phyloP scores from a whole-genome alignment of 1,140 invertebrate genomes.

The Dolichoris vasculosae region DNA sequence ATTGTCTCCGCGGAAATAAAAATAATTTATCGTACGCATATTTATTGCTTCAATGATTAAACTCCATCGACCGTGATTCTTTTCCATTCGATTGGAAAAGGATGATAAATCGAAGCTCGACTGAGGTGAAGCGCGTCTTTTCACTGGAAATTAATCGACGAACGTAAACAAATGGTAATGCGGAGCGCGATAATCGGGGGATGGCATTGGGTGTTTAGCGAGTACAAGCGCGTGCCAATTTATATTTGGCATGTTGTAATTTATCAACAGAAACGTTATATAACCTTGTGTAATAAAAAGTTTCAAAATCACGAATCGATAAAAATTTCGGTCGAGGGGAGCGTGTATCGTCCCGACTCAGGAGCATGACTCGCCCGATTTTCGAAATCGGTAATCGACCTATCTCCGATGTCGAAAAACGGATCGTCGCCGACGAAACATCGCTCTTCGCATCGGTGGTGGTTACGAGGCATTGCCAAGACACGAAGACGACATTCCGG shows the following conservation, averaged over 20 bases:
- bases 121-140: background rate
- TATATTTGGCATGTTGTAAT: background rate
- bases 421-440: background rate
- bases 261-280: background rate
- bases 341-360: too few relatives aligned
- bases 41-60: background rate
- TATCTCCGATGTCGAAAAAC: background rate
- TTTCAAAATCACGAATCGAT: background rate
- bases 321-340: background rate
- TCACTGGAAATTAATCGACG: background rate
- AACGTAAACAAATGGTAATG: background rate
- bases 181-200: background rate
- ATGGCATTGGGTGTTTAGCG: background rate
- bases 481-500: slow-evolving; percentile 53
- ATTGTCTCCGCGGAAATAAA: background rate
- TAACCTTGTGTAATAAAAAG: background rate
- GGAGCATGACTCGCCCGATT: background rate
- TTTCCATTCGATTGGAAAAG: background rate
- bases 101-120: background rate
- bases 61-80: background rate
- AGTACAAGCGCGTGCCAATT: background rate
- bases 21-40: background rate
- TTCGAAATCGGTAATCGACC: background rate
- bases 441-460: background rate
- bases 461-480: background rate